These are phyloP conservation scores for Tachina fera DNA, from an alignment of 2,888 invertebrate genomes.

Conservation along the genomic window DNA sequence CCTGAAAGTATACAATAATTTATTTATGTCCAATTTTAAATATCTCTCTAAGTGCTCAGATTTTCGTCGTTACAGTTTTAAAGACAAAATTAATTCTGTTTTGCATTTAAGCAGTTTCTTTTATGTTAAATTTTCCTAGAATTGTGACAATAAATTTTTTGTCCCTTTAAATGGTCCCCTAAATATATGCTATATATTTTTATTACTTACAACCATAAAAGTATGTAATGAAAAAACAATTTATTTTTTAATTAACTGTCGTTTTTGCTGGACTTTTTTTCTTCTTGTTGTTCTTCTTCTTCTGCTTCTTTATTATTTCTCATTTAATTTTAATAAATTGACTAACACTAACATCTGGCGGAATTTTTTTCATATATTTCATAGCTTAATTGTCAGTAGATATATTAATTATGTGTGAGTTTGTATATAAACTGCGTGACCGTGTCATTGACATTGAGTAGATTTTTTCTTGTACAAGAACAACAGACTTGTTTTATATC, in stretches of 20 bases:
- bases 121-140: too few species aligned
- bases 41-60: too few species aligned
- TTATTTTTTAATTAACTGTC: not conserved
- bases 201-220: not conserved
- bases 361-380: not conserved
- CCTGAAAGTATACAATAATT: too few species aligned
- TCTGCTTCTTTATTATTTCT: not conserved
- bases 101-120: too few species aligned
- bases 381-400: not conserved
- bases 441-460: conserved; percentile 15
- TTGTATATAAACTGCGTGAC: not conserved
- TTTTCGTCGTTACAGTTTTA: too few species aligned
- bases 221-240: not conserved
- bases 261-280: not conserved
- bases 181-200: not conserved
- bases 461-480: not conserved
- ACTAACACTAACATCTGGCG: not conserved
- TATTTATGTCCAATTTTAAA: too few species aligned
- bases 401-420: not conserved
- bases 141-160: too few species aligned
- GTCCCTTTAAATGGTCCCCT: not conserved
- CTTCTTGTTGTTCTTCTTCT: too few species aligned
- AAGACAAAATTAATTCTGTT: too few species aligned
- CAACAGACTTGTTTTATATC: not conserved
- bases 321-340: not conserved